Base-by-base conservation (phyloP, 2,113 vertebrate species). In the Poeciliopsis occidentalis region DNA sequence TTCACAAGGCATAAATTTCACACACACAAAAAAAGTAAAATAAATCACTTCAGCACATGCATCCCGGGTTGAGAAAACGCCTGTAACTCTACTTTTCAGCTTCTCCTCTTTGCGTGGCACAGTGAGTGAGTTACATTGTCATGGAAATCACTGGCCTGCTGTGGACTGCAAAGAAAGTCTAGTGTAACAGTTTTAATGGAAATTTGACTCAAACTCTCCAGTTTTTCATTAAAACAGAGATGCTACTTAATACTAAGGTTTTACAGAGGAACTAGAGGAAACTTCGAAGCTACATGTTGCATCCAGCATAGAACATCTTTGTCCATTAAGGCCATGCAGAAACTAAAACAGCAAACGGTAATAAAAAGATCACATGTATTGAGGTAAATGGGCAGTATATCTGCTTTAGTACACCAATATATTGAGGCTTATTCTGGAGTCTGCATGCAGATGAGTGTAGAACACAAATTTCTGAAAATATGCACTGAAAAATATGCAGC, bases 261-360 rank as follows among this genome's bases (percentile, higher is more conserved):
- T 27, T 31, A 75, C 37, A 44, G 57, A 66, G 64, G 44, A 66
- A 54, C 71, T 57, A 64, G 64, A 61, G 73, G 30, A 51, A 73
- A 70, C 75, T 30, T 65, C 57, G 76, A 67, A 77, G 89, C 85
- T 89, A 91, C 88, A 89, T 84, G 73, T 81, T 61, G 61, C 60
- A 67, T 84, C 69, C 75, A 84, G 76, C 66, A 64, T 12, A 39
- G 76, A 31, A 78, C 57, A 10, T 68, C 5, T 76, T 70, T 67
- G 24, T 76, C 64, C 70, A 67, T 41, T 37, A 84, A 81, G 82
- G 81, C 69, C 88, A 90, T 90, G 89, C 89, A 90, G 83, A 80
- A 87, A 68, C 15, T 27, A 29, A 81, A 89, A 82, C 64, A 80
- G 26, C 34, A 60, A 79, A 41, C 85, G 64, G 69, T 69, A 66